These are phyloP conservation scores for Peromyscus polionotus DNA, from an alignment of 2,113 vertebrate genomes.

Conservation along the genomic window DNA sequence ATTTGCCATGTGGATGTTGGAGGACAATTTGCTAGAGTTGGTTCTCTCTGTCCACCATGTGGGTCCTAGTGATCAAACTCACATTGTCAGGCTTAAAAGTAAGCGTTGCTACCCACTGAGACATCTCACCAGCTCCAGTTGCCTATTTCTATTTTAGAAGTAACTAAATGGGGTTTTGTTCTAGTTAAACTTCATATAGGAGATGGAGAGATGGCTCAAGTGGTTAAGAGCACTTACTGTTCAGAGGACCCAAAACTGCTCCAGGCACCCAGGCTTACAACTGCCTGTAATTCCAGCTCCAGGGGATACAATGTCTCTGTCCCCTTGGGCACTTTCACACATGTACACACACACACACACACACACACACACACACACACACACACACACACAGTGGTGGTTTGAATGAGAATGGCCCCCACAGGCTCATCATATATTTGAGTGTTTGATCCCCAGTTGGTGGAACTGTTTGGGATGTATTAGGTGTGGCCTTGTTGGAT, in stretches of 20 bases:
- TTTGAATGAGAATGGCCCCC: no score
- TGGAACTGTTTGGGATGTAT: neutral
- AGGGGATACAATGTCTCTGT: neutral
- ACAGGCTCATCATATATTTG: neutral
- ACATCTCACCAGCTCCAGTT: neutral
- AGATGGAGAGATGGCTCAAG: neutral
- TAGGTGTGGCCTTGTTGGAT: neutral
- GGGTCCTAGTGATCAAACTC: neutral
- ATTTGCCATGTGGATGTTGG: neutral
- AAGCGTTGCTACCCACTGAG: neutral
- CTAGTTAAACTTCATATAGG: constrained; percentile 44
- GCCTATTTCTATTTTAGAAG: constrained; percentile 37
- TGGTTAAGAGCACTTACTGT: neutral
- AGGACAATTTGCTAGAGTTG: neutral
- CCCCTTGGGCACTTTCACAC: neutral
- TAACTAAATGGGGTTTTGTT: constrained; percentile 3
- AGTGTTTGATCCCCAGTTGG: neutral
- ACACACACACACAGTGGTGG: neutral
- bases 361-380: neutral
- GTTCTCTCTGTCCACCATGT: neutral
- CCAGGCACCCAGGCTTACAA: neutral
- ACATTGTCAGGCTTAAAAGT: neutral
- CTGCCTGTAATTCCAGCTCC: neutral
- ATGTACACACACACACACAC: neutral
- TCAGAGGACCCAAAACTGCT: neutral